Evolutionary conservation across 2,113 vertebrate genomes (phyloP).

Genomic region (Mixornis gularis): DNA sequence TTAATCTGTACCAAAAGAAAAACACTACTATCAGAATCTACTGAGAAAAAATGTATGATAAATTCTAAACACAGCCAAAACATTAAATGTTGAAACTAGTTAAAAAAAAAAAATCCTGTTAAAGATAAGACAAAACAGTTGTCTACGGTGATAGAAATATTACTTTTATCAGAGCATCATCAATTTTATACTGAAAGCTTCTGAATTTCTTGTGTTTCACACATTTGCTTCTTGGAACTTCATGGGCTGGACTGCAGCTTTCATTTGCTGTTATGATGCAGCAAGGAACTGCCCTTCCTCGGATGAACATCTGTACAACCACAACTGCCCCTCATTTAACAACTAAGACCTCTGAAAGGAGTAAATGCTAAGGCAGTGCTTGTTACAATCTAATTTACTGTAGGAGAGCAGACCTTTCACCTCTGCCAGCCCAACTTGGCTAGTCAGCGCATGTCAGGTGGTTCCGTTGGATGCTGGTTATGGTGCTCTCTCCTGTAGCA

Average conservation of each 20-base stretch:
- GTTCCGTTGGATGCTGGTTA: neutral
- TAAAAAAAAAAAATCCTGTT: neutral
- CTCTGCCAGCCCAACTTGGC: neutral
- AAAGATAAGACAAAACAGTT: neutral
- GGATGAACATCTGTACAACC: neutral
- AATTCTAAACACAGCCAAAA: neutral
- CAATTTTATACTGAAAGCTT: neutral
- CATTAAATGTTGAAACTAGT: neutral
- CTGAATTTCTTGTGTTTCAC: neutral
- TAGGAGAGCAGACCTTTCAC: neutral
- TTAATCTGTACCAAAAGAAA: constrained; percentile 82
- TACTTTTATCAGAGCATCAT: neutral
- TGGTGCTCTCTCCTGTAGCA: neutral
- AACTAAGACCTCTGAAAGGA: neutral
- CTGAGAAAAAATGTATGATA: neutral
- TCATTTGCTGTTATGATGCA: neutral
- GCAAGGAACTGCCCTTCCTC: neutral
- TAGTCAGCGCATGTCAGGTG: neutral
- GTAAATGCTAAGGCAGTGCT: neutral
- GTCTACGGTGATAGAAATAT: neutral
- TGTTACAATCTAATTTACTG: neutral
- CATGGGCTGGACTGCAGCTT: neutral
- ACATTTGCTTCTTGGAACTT: neutral
- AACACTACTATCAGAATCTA: constrained; percentile 61
- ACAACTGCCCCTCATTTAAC: neutral